Base-by-base conservation (phyloP, 1,140 invertebrate species). In the Meloidogyne exigua region DNA sequence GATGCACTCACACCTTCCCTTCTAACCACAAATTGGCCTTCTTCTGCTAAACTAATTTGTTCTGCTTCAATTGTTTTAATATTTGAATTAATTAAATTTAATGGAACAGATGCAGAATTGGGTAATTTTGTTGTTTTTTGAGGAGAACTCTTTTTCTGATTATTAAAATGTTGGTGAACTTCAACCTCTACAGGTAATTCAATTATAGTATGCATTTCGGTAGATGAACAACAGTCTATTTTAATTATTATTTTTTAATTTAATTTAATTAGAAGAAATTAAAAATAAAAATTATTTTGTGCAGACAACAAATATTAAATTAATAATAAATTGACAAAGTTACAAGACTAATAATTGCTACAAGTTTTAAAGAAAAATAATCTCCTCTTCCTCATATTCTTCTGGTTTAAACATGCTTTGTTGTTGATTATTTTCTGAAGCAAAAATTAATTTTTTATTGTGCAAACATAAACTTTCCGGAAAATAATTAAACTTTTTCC, bases 101-200 rank as follows among this genome's bases (percentile, higher is more conserved):
- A 25, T 15, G 69, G 69, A 26, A 42, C 28, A 57, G n/a, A 49
- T 13, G 28, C 21, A 7, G 69, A 42, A 36, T 42, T 26, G 15
- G 72, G 18, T 57, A 63, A 39, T 72, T 36, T 64, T 36, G 49
- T 64, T 64, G 71, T n/a, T 23, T 73, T 44, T 25, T 57, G 3
- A 28, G n/a, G 2, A 3, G 28, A 32, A 32, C n/a, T n/a, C n/a
- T n/a, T n/a, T n/a, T n/a, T n/a, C n/a, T n/a, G n/a, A n/a, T n/a
- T n/a, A n/a, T n/a, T n/a, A n/a, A n/a, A n/a, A n/a, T n/a, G n/a
- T n/a, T 62, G 57, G 12, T 73, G 72, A 49, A 72, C 39, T 57
- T 72, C 70, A 13, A 73, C 72, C 11, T 73, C 72, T 1, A 73
- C 72, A 12, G 72, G 72, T 49, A 73, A 62, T 64, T 73, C 72